Evolutionary conservation across 2,888 invertebrate genomes (phyloP).

Genomic region (Portevinia maculata): DNA sequence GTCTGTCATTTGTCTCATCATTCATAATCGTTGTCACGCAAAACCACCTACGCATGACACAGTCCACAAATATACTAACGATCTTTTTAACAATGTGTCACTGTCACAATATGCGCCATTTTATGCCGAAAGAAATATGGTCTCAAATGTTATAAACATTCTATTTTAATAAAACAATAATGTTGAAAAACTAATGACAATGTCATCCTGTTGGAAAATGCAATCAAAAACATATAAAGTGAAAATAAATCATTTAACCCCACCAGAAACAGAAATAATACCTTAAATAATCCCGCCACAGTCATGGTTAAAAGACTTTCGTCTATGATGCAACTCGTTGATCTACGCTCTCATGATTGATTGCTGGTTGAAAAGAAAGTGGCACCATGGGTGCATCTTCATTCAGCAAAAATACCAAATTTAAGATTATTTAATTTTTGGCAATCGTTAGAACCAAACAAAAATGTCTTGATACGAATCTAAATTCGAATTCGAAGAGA

Average conservation of each 20-base stretch:
- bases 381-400: conserved; percentile 32
- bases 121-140: too few species aligned
- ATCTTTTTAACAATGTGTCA: neutral
- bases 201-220: neutral
- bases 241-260: neutral
- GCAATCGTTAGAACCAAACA: conserved; percentile 26
- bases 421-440: conserved; percentile 67
- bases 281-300: neutral
- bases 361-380: conserved; percentile 1
- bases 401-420: conserved; percentile 12
- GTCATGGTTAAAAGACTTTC: neutral
- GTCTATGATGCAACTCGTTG: neutral
- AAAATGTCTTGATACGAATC: conserved; percentile 7
- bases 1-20: neutral
- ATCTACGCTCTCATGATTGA: conserved; percentile 5
- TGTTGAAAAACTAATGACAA: too few species aligned
- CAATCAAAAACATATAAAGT: too few species aligned
- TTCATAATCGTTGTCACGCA: too few species aligned
- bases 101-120: too few species aligned
- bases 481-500: conserved; percentile 18
- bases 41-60: too few species aligned
- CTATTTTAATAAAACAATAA: neutral
- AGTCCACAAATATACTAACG: neutral
- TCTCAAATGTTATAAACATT: neutral
- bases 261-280: neutral